Conservation (phyloP, 2,113 vertebrate species). For the Steatornis caripensis region DNA sequence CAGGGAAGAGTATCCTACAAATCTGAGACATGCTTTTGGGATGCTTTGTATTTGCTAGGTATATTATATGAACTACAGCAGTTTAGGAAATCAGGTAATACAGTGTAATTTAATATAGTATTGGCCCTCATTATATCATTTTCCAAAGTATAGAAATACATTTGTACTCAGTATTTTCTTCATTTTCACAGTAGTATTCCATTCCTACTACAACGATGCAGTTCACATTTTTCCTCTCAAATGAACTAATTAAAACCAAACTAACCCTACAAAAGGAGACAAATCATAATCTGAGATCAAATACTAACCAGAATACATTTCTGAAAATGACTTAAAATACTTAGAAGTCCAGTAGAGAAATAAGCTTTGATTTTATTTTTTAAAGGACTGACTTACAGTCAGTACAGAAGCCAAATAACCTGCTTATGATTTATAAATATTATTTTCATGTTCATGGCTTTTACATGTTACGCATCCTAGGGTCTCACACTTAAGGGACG, state of each 20-base stretch:
- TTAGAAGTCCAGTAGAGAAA: neutral
- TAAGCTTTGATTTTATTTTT: neutral
- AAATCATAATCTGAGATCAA: neutral
- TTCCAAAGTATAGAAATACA: neutral
- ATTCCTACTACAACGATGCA: neutral
- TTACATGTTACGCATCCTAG: neutral
- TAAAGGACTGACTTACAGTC: neutral
- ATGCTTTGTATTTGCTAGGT: neutral
- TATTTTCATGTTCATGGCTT: neutral
- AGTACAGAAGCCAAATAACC: neutral
- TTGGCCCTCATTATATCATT: neutral
- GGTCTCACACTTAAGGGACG: neutral
- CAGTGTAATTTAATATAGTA: neutral
- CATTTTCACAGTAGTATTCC: neutral
- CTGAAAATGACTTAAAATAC: neutral
- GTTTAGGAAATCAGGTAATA: neutral
- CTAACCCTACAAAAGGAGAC: neutral
- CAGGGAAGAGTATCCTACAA: neutral
- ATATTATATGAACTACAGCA: neutral
- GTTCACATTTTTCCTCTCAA: neutral
- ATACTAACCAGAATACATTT: neutral
- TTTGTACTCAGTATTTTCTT: neutral
- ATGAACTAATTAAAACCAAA: neutral
- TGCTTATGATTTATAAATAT: neutral
- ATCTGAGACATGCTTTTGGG: neutral